Conservation (phyloP, 2,797 vertebrate species). For the Darevskia mixta region DNA sequence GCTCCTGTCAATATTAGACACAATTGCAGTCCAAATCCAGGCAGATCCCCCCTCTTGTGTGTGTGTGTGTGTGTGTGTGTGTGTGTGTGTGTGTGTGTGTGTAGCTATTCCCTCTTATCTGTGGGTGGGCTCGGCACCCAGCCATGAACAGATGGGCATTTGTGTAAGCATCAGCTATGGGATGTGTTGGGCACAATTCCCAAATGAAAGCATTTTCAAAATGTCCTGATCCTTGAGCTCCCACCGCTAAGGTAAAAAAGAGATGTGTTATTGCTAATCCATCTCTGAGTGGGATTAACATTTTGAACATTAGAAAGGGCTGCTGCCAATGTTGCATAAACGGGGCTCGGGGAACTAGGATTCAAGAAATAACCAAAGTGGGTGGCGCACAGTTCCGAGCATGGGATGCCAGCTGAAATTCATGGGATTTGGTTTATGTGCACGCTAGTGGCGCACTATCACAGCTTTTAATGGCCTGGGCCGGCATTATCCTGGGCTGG, state of each 20-base stretch:
- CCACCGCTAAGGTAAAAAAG: slow-evolving; percentile 57
- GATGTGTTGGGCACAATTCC: slow-evolving; percentile 53
- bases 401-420: not conserved
- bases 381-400: not conserved
- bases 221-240: slow-evolving; percentile 62
- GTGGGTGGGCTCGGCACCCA: slow-evolving; percentile 35
- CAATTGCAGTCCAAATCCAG: slow-evolving; percentile 27
- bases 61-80: not conserved
- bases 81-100: not conserved
- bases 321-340: slow-evolving; percentile 19
- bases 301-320: slow-evolving; percentile 52
- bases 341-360: not conserved
- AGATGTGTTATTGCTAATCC: slow-evolving; percentile 59
- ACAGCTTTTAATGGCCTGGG: not conserved
- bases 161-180: slow-evolving; percentile 58
- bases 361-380: not conserved
- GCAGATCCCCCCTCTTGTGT: not conserved
- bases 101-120: slow-evolving; percentile 15
- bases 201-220: slow-evolving; percentile 53
- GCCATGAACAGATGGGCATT: slow-evolving; percentile 68
- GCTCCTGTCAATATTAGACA: not conserved
- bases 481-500: not conserved
- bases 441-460: not conserved
- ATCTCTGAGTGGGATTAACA: slow-evolving; percentile 53
- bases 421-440: not conserved